phyloP scores from a whole-genome alignment of 92 coral and sea anemone genomes.

The Paragorgia papillata region DNA sequence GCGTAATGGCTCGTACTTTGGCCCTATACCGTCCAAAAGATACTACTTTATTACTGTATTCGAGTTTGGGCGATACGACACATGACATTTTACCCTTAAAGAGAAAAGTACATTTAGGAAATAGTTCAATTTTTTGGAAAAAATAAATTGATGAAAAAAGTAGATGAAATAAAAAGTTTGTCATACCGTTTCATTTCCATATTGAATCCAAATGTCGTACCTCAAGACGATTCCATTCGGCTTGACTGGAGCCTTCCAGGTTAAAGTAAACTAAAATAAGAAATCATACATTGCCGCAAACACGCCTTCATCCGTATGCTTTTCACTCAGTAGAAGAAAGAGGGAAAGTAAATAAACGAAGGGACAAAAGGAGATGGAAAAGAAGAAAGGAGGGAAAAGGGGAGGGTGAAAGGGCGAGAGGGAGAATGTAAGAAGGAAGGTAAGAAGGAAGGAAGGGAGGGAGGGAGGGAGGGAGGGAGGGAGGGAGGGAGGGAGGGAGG shows the following conservation, averaged over 20 bases:
- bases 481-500: neutral
- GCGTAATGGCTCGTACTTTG: slow-evolving; percentile 91
- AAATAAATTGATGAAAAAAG: too few species aligned
- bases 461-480: neutral
- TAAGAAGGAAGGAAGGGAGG: neutral
- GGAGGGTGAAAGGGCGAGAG: neutral
- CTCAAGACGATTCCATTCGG: slow-evolving; percentile 85
- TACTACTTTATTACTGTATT: neutral
- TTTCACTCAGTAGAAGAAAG: too few species aligned
- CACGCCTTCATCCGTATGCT: too few species aligned
- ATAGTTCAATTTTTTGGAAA: too few species aligned
- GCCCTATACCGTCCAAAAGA: slow-evolving; percentile 69
- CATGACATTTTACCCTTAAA: neutral
- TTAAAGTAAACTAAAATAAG: slow-evolving; percentile 57
- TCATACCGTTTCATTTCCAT: slow-evolving; percentile 34
- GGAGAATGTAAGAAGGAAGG: neutral
- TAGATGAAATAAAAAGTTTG: too few species aligned
- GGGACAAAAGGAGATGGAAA: too few species aligned
- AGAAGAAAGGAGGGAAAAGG: too few species aligned
- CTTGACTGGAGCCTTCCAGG: slow-evolving; percentile 70
- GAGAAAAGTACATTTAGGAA: neutral
- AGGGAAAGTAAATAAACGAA: too few species aligned
- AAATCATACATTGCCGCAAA: neutral
- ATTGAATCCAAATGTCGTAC: slow-evolving; percentile 67
- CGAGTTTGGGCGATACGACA: slow-evolving; percentile 2